phyloP scores from a whole-genome alignment of 2,888 invertebrate genomes.

The Folsomia candida region DNA sequence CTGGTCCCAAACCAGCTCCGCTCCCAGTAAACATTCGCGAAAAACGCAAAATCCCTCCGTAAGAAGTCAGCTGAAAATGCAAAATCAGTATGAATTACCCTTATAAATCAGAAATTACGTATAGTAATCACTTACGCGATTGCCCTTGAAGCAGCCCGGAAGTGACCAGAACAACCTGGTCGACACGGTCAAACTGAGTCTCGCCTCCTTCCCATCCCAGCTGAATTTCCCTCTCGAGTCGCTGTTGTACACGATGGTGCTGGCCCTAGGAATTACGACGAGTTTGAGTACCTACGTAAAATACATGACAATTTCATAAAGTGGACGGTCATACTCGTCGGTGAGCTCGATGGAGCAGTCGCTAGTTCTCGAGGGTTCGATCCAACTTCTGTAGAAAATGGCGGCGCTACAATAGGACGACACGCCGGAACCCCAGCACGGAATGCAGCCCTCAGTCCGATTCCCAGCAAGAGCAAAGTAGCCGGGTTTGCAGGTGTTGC shows the following conservation, averaged over 20 bases:
- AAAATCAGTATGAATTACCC: background rate
- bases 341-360: slow-evolving; percentile 30
- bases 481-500: slow-evolving; percentile 38
- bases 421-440: slow-evolving; percentile 41
- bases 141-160: slow-evolving; percentile 34
- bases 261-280: slow-evolving; percentile 12
- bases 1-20: slow-evolving; percentile 27
- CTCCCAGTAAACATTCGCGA: slow-evolving; percentile 32
- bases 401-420: slow-evolving; percentile 31
- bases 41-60: slow-evolving; percentile 36
- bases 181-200: background rate
- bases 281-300: background rate
- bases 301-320: background rate
- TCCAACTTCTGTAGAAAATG: slow-evolving; percentile 19
- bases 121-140: slow-evolving; percentile 29
- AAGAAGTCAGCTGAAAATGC: slow-evolving; percentile 35
- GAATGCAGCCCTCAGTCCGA: slow-evolving; percentile 29
- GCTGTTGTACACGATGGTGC: slow-evolving; percentile 20
- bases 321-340: slow-evolving; percentile 17
- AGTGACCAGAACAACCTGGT: slow-evolving; percentile 34
- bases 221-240: slow-evolving; percentile 7
- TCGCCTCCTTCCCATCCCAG: slow-evolving; percentile 23
- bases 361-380: slow-evolving; percentile 5
- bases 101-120: background rate
- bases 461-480: slow-evolving; percentile 37